Conservation (phyloP, 2,797 vertebrate species). For the Arctocebus calabarensis region DNA sequence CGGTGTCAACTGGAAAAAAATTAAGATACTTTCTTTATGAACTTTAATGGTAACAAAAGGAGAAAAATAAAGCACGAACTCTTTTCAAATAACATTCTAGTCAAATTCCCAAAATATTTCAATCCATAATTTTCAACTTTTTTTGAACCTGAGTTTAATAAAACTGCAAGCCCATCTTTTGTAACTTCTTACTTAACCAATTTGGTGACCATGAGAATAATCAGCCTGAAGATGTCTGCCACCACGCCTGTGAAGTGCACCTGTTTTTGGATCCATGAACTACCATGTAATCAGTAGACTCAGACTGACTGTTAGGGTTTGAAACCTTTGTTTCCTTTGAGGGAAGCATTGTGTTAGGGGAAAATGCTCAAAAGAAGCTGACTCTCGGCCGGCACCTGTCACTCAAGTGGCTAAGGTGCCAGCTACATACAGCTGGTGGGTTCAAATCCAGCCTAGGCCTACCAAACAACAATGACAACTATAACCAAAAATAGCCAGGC, state of each 20-base stretch:
- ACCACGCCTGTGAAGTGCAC: fast-evolving
- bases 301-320: not conserved
- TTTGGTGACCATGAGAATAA: not conserved
- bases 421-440: too few species aligned
- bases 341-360: not conserved
- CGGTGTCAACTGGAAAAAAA: not conserved
- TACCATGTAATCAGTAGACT: not conserved
- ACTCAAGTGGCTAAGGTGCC: too few species aligned
- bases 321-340: not conserved
- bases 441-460: too few species aligned
- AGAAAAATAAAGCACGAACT: not conserved
- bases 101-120: not conserved
- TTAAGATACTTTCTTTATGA: not conserved
- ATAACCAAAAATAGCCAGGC: too few species aligned
- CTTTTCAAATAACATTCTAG: not conserved
- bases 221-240: not conserved
- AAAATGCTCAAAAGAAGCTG: not conserved
- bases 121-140: not conserved
- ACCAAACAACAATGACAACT: too few species aligned
- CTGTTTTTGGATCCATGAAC: not conserved
- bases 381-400: not conserved
- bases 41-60: not conserved
- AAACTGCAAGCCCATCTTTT: not conserved
- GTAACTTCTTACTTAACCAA: not conserved
- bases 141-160: not conserved